These are phyloP conservation scores for Gymnothorax javanicus DNA, from an alignment of 2,797 vertebrate species.

Conservation along the genomic window DNA sequence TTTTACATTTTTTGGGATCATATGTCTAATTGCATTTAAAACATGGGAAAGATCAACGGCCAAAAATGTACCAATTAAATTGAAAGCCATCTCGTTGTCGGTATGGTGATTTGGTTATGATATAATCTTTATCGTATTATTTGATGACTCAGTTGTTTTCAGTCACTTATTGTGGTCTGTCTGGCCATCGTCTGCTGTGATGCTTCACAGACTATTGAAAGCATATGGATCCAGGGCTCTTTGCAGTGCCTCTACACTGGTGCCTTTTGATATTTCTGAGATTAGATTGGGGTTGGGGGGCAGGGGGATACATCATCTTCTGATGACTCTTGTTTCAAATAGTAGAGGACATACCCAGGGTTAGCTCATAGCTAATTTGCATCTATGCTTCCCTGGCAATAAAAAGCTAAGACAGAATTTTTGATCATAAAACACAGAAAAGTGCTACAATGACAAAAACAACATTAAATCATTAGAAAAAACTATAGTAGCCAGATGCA, in stretches of 20 bases:
- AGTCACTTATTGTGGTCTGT: not conserved
- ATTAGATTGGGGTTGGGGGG: too few species aligned
- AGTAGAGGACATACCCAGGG: too few species aligned
- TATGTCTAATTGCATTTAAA: not conserved
- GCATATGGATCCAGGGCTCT: not conserved
- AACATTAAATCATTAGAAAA: too few species aligned
- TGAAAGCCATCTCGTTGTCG: not conserved
- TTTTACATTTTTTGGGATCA: not conserved
- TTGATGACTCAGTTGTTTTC: not conserved
- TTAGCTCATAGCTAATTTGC: too few species aligned
- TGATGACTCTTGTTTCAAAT: too few species aligned
- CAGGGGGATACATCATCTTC: too few species aligned
- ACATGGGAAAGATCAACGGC: not conserved
- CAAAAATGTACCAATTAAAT: not conserved
- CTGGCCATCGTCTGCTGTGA: not conserved
- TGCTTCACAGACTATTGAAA: not conserved
- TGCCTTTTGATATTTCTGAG: too few species aligned
- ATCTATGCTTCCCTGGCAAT: too few species aligned
- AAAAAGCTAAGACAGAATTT: too few species aligned
- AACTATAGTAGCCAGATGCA: too few species aligned
- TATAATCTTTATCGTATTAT: not conserved
- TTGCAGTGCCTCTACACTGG: not conserved
- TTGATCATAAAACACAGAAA: too few species aligned
- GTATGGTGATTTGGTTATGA: not conserved
- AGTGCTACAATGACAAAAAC: too few species aligned